These are phyloP conservation scores for Gouania willdenowi DNA, from an alignment of 2,797 vertebrate species.

Conservation along the genomic window DNA sequence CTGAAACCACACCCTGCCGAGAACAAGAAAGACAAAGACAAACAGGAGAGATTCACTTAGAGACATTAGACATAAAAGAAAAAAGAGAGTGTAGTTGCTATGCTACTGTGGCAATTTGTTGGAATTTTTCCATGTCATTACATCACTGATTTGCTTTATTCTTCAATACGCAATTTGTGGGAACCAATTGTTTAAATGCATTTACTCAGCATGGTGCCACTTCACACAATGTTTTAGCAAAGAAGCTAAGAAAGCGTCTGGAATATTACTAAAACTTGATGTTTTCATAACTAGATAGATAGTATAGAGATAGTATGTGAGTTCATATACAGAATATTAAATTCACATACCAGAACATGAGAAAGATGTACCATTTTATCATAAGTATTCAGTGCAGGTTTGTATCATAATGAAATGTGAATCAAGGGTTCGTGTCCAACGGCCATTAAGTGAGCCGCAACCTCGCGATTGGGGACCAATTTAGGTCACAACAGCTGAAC, in stretches of 20 bases:
- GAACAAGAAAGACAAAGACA: not conserved
- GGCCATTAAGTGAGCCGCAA: no score
- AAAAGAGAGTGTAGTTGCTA: constrained; percentile 15
- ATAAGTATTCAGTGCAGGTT: no score
- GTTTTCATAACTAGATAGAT: no score
- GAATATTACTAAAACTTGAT: no score
- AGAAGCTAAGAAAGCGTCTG: constrained; percentile 23
- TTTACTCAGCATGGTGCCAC: constrained; percentile 28
- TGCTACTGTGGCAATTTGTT: constrained; percentile 26
- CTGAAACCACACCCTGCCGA: constrained; percentile 85
- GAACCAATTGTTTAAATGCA: constrained; percentile 44
- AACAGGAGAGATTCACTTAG: constrained; percentile 18
- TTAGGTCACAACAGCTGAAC: no score
- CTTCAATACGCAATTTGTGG: constrained; percentile 40
- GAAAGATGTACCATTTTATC: no score
- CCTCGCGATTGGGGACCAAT: no score
- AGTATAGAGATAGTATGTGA: no score
- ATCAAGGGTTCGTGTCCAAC: no score
- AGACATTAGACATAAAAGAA: constrained; percentile 22
- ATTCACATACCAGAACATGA: no score
- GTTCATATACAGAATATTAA: no score
- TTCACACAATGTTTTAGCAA: constrained; percentile 26
- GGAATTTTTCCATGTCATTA: constrained; percentile 43
- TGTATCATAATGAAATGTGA: no score
- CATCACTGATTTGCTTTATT: constrained; percentile 48